A percentile compares a stretch with the other conserved stretches of the same genome.
Conservation (phyloP, 2,113 vertebrate species). For the Calyptommatus sinebrachiatus region DNA sequence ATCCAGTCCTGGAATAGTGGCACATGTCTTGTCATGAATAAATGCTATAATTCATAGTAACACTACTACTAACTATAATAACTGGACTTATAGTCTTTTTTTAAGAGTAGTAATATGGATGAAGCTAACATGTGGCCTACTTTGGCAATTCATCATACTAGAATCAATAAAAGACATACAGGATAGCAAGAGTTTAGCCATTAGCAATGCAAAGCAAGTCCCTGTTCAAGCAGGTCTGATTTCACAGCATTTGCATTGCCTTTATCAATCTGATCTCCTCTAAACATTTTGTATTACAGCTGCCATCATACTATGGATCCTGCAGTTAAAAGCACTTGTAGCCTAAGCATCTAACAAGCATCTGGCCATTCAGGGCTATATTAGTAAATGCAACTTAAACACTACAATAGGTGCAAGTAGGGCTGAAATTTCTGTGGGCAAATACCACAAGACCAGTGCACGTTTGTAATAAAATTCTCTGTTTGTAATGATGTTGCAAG, state of each 20-base stretch:
- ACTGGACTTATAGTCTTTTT: too few relatives aligned
- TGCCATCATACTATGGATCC: too few relatives aligned
- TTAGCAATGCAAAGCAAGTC: not conserved
- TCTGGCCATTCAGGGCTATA: too few relatives aligned
- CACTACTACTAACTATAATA: too few relatives aligned
- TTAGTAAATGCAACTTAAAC: not conserved
- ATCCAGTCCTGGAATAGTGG: too few relatives aligned
- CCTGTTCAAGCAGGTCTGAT: not conserved
- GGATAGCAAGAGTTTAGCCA: not conserved
- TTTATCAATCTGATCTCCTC: not conserved
- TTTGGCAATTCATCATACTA: not conserved
- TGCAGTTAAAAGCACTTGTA: too few relatives aligned
- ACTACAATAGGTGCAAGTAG: too few relatives aligned
- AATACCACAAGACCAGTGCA: not conserved
- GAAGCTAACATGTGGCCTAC: not conserved
- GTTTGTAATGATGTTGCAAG: not conserved
- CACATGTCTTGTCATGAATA: not conserved
- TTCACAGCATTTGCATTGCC: not conserved
- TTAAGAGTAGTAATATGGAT: not conserved
- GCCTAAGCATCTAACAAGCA: too few relatives aligned
- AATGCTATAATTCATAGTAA: not conserved
- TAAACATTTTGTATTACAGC: too few relatives aligned
- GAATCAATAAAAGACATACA: not conserved
- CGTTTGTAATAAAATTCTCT: not conserved
- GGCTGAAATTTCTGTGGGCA: too few relatives aligned